These are phyloP conservation scores for Noctua fimbriata DNA, from an alignment of 2,888 invertebrate species.

Conservation along the genomic window DNA sequence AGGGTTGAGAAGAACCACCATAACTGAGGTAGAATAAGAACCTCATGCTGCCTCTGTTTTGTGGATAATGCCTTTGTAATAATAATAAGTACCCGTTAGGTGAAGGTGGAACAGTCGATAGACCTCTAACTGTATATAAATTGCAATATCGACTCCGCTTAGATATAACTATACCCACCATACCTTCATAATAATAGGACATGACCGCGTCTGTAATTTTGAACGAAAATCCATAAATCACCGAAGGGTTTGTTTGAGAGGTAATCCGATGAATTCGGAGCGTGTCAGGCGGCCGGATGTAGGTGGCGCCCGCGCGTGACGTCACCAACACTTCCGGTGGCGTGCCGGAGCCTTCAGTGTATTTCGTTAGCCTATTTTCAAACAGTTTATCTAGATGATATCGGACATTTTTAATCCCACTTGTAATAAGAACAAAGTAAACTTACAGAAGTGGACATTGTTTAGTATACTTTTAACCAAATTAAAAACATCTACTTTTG, in stretches of 20 bases:
- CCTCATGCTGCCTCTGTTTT: neutral
- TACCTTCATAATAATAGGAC: slow-evolving; percentile 28
- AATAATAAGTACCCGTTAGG: neutral
- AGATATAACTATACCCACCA: slow-evolving; percentile 1
- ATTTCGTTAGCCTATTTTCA: slow-evolving; percentile 67
- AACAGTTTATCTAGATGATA: slow-evolving; percentile 48
- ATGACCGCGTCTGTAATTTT: slow-evolving; percentile 48
- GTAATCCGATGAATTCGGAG: slow-evolving; percentile 67
- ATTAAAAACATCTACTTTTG: neutral
- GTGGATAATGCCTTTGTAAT: neutral
- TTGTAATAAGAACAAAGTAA: slow-evolving; percentile 7
- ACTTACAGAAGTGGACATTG: neutral
- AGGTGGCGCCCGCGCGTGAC: slow-evolving; percentile 72
- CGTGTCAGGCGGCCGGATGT: slow-evolving; percentile 75
- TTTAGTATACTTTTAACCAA: neutral
- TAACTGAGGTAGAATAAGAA: neutral
- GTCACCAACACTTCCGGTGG: slow-evolving; percentile 75
- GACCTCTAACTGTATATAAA: neutral
- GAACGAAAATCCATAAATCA: slow-evolving; percentile 65
- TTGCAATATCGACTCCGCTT: neutral
- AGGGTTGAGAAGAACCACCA: neutral
- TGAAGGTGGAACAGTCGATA: neutral
- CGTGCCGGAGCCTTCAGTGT: slow-evolving; percentile 67
- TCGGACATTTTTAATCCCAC: slow-evolving; percentile 3
- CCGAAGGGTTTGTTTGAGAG: slow-evolving; percentile 66